Base-by-base conservation (phyloP, 2,888 invertebrate genomes). In the Polydrusus pterygomalis region DNA sequence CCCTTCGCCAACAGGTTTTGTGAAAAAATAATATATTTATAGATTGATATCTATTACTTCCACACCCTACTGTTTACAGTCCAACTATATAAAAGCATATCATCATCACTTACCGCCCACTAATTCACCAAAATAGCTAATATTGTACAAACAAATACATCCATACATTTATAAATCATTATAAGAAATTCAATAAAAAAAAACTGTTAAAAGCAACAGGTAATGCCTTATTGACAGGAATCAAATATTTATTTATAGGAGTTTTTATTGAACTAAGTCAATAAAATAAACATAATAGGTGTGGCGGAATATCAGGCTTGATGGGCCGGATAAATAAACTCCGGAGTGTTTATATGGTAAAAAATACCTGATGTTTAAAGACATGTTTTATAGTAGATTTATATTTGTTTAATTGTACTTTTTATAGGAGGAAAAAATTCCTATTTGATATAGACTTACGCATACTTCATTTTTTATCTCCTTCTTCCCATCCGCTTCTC, bases 231-330 rank as follows among this genome's bases (percentile, higher is more conserved):
- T 60, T 38, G 58, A 60, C 58, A 60, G 58, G 17, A 10, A 18
- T 60, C 58, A 60, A 60, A 60, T 60, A 60, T 60, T 60, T 60
- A 60, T 60, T 60, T 60, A 60, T 60, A 17, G 15, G 38, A 60
- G 58, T 60, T 60, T 60, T 60, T 60, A 60, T 60, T 60, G 38
- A 17, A 38, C 38, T 38, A 60, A 60, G 58, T 60, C 58, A 60
- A 60, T 60, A 60, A 60, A 60, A 60, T 60, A 60, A 38, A 60
- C 38, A 60, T 60, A 38, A 60, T 60, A 60, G 58, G 58, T 38
- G 58, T 38, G 58, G 38, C 38, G 58, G 58, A 60, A 60, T 38
- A 38, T 60, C 58, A 40, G 15, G 34, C 15, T 17, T 38, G 38
- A 38, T 60, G 2, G 40, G 38, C n/a, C 13, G 15, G 34, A 34